Percentiles rank a stretch among this genome's conserved stretches.
phyloP scores from a whole-genome alignment of 2,113 vertebrate genomes.

The Mus spicilegus region DNA sequence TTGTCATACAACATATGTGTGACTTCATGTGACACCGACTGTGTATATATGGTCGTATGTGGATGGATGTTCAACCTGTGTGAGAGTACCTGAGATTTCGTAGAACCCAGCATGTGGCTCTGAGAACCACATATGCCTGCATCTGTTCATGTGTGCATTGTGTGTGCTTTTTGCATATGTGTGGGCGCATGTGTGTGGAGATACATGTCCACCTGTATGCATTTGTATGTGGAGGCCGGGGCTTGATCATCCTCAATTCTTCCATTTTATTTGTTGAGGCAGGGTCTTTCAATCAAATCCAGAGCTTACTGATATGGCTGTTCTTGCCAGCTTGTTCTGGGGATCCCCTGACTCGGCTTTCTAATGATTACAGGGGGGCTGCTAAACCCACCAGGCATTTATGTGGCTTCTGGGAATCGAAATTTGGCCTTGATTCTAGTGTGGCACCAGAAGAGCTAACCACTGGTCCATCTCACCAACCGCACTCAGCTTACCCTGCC shows the following conservation, averaged over 20 bases:
- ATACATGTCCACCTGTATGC: not conserved
- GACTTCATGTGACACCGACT: not conserved
- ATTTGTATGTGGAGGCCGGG: not conserved
- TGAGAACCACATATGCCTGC: too few species aligned
- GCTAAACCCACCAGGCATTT: not conserved
- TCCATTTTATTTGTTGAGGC: not conserved
- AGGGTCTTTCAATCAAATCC: not conserved
- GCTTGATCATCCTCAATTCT: not conserved
- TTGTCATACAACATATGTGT: not conserved
- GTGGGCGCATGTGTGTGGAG: not conserved
- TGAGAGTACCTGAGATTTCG: not conserved
- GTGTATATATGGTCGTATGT: not conserved
- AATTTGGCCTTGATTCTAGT: not conserved
- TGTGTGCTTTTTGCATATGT: not conserved
- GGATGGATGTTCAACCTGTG: not conserved
- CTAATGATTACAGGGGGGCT: not conserved
- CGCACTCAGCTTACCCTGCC: not conserved
- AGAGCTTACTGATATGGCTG: not conserved
- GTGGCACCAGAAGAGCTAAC: not conserved
- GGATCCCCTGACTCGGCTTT: not conserved
- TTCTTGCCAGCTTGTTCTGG: not conserved
- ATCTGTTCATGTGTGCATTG: not conserved
- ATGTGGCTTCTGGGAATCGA: not conserved
- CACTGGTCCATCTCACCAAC: not conserved
- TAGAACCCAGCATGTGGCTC: too few species aligned